Evolutionary conservation across 2,797 vertebrate genomes (phyloP).

Genomic region (Clarias platycephalus): DNA sequence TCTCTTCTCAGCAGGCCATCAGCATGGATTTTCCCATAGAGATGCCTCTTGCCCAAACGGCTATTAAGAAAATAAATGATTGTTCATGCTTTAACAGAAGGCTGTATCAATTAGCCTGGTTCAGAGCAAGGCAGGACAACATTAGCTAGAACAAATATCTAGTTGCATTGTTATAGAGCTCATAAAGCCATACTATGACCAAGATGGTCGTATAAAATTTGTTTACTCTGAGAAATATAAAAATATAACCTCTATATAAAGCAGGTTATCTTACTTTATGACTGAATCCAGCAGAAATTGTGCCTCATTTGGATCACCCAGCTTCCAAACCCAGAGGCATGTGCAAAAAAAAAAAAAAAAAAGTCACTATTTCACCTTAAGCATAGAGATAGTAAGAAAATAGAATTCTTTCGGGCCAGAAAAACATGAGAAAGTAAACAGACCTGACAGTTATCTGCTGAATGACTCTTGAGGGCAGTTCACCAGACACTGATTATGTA

Average conservation of each 20-base stretch:
- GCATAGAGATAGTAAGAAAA: constrained; percentile 12
- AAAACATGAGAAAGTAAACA: constrained; percentile 7
- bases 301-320: constrained; percentile 23
- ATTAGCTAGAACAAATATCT: neutral
- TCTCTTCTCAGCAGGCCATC: constrained; percentile 33
- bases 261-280: constrained; percentile 21
- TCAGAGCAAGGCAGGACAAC: constrained; percentile 17
- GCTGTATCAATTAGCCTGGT: constrained; percentile 17
- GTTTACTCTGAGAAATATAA: constrained; percentile 1
- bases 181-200: neutral
- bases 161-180: neutral
- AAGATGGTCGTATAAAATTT: neutral
- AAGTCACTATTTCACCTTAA: neutral
- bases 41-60: constrained; percentile 36
- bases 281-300: constrained; percentile 1
- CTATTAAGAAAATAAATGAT: constrained; percentile 47
- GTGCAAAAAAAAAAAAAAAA: constrained; percentile 11
- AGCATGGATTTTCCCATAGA: constrained; percentile 31
- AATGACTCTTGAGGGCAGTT: constrained; percentile 25
- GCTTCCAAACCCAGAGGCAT: too few relatives aligned
- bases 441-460: constrained; percentile 16
- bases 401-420: constrained; percentile 1
- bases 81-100: constrained; percentile 22
- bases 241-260: neutral
- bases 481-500: constrained; percentile 7